Evolutionary conservation across 2,113 vertebrate genomes (phyloP).

Genomic region (Charina bottae): DNA sequence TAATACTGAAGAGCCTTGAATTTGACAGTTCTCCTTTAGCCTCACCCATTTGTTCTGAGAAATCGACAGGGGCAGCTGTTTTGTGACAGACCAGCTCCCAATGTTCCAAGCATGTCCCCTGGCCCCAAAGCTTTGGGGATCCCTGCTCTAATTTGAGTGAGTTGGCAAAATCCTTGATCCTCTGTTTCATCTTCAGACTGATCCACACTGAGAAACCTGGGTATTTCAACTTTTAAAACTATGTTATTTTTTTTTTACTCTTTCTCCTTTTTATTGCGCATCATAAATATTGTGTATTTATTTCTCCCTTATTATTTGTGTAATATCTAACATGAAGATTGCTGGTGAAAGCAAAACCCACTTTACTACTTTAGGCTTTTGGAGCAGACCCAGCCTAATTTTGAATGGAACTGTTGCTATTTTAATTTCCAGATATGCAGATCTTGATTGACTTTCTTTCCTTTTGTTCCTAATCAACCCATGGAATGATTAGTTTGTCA

Average conservation of each 20-base stretch:
- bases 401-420: neutral
- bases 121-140: neutral
- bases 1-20: neutral
- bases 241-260: neutral
- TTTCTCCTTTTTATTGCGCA: neutral
- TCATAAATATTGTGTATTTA: too few relatives aligned
- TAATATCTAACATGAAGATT: neutral
- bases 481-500: constrained; percentile 39
- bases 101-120: neutral
- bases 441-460: constrained; percentile 26
- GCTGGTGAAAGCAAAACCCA: neutral
- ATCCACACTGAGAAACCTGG: neutral
- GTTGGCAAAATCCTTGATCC: neutral
- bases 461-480: constrained; percentile 35
- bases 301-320: neutral
- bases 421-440: neutral
- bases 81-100: neutral
- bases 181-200: neutral
- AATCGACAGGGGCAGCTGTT: neutral
- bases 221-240: neutral
- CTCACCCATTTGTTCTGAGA: neutral
- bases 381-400: too few relatives aligned
- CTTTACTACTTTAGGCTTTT: neutral
- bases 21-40: neutral
- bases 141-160: neutral